phyloP scores from a whole-genome alignment of 1,140 invertebrate genomes.

The Drosophila gunungcola region DNA sequence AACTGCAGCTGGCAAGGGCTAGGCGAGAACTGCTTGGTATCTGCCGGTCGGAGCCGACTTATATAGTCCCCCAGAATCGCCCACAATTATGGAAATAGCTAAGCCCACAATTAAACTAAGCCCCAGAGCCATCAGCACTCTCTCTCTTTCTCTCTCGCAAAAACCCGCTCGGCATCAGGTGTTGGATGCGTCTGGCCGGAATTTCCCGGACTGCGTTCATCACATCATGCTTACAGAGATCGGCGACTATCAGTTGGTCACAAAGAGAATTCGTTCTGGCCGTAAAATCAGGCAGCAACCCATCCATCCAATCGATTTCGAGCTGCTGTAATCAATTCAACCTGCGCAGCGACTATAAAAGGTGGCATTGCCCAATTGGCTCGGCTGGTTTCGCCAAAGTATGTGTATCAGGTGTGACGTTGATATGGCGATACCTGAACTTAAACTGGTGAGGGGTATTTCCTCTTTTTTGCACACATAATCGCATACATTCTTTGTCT shows the following conservation, averaged over 20 bases:
- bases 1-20: conserved; percentile 11
- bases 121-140: conserved; percentile 13
- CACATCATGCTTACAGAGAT: conserved; percentile 8
- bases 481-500: background rate
- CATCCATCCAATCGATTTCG: conserved; percentile 51
- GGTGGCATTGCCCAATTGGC: conserved; percentile 36
- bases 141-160: conserved; percentile 15
- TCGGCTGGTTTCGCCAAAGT: conserved; percentile 18
- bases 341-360: conserved; percentile 29
- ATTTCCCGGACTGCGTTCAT: conserved; percentile 35
- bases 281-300: conserved; percentile 24
- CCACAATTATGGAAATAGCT: conserved; percentile 52
- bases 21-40: conserved; percentile 33
- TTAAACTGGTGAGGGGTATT: conserved; percentile 25
- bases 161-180: conserved; percentile 45
- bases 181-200: conserved; percentile 38
- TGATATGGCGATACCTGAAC: conserved; percentile 11
- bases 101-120: conserved; percentile 37
- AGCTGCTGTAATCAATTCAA: conserved; percentile 35
- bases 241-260: conserved; percentile 10
- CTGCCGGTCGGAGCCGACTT: conserved; percentile 22
- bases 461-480: background rate
- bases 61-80: conserved; percentile 52
- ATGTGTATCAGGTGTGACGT: conserved; percentile 16
- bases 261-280: conserved; percentile 31